Conservation (phyloP, 2,797 vertebrate genomes). For the Pseudomugil tenellus region DNA sequence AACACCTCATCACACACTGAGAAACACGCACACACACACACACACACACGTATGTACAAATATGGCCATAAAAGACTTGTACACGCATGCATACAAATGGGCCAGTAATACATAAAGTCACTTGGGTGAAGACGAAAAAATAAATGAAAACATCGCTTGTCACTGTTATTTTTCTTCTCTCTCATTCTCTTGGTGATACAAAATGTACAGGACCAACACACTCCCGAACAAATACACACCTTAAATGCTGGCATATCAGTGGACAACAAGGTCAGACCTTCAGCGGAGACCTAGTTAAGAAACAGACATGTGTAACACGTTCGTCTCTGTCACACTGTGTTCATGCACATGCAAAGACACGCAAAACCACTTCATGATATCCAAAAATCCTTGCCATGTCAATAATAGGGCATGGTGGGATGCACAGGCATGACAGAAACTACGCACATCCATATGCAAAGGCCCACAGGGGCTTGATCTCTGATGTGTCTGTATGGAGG, state of each 20-base stretch:
- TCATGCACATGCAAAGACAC: constrained; percentile 15
- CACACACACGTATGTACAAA: constrained; percentile 6
- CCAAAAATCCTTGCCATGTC: constrained; percentile 29
- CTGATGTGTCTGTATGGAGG: constrained; percentile 57
- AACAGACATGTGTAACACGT: constrained; percentile 68
- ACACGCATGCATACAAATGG: constrained; percentile 69
- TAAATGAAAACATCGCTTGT: constrained; percentile 53
- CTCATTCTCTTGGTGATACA: constrained; percentile 36
- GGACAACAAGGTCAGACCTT: constrained; percentile 75
- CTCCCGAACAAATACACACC: constrained; percentile 24
- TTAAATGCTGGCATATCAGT: constrained; percentile 45
- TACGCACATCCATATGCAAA: constrained; percentile 26
- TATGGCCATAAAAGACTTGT: constrained; percentile 59
- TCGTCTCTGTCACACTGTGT: constrained; percentile 71
- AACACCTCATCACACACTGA: constrained; percentile 76
- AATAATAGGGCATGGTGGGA: constrained; percentile 36
- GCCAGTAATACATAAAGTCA: constrained; percentile 49
- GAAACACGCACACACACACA: constrained; percentile 65
- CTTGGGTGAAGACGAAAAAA: constrained; percentile 40
- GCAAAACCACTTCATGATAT: constrained; percentile 3
- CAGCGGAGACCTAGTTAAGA: constrained; percentile 67
- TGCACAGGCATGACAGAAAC: constrained; percentile 33
- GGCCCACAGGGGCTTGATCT: constrained; percentile 41
- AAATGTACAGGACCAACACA: constrained; percentile 25
- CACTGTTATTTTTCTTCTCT: constrained; percentile 34